A percentile compares a stretch with the other conserved stretches of the same genome.
phyloP scores from a whole-genome alignment of 2,797 vertebrate species.

The Chiroxiphia lanceolata region DNA sequence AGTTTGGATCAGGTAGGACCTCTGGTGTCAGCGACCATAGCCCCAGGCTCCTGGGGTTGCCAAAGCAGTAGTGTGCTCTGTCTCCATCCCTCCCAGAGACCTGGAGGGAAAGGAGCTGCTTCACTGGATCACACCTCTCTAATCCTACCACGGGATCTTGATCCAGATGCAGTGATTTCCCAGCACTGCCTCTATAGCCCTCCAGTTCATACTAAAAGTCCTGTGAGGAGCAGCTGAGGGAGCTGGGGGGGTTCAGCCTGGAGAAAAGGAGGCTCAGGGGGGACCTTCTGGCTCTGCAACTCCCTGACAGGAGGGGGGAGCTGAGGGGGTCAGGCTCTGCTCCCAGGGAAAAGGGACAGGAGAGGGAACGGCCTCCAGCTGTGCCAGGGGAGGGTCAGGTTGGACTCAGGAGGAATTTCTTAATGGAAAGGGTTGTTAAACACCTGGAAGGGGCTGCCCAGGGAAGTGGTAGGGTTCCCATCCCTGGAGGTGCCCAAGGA shows the following conservation, averaged over 20 bases:
- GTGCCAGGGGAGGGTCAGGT: not conserved
- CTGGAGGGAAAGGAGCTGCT: not conserved
- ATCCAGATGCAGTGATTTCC: not conserved
- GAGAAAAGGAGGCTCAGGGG: not conserved
- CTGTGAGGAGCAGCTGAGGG: not conserved
- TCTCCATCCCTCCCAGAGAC: not conserved
- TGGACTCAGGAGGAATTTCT: not conserved
- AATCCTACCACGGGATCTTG: not conserved
- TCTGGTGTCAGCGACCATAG: not conserved
- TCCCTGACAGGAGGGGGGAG: not conserved
- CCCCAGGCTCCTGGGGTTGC: not conserved
- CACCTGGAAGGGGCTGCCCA: not conserved
- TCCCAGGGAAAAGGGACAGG: not conserved
- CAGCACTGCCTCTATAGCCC: not conserved
- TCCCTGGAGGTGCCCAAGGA: not conserved
- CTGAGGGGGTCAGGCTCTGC: not conserved
- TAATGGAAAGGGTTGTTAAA: not conserved
- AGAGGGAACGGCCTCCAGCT: not conserved
- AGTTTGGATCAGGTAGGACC: not conserved
- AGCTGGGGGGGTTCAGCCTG: not conserved
- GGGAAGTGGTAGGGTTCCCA: not conserved
- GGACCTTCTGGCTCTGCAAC: not conserved
- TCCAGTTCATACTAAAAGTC: not conserved
- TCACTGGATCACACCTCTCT: not conserved
- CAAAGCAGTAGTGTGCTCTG: not conserved